Conservation (phyloP, 2,888 invertebrate species). For the Noctua comes region DNA sequence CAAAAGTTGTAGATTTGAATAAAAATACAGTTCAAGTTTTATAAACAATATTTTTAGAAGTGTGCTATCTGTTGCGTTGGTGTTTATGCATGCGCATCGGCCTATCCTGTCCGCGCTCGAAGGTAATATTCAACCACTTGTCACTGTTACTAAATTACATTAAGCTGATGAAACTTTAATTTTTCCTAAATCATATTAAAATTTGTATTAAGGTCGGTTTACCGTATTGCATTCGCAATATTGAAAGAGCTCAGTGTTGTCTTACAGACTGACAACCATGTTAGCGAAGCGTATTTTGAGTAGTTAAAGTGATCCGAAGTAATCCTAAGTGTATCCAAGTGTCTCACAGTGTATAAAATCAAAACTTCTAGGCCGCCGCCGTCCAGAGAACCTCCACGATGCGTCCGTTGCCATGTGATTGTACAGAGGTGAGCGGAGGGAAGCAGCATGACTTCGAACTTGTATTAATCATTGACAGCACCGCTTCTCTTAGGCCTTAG, state of each 20-base stretch:
- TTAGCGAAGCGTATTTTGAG: background rate
- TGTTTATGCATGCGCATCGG: conserved; percentile 21
- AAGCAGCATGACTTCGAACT: conserved; percentile 49
- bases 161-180: background rate
- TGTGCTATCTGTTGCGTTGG: conserved; percentile 8
- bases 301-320: conserved; percentile 12
- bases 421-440: conserved; percentile 65
- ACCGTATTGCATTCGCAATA: conserved; percentile 9
- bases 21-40: conserved; percentile 9
- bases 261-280: background rate
- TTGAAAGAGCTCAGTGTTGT: conserved; percentile 13
- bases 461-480: conserved; percentile 43
- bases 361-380: conserved; percentile 61
- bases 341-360: conserved; percentile 50
- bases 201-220: background rate
- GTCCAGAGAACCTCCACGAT: conserved; percentile 57
- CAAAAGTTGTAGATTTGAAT: conserved; percentile 2
- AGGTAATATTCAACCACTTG: conserved; percentile 9
- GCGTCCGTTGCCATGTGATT: conserved; percentile 60
- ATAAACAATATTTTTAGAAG: conserved; percentile 9
- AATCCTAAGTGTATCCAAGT: conserved; percentile 7
- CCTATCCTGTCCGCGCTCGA: conserved; percentile 4
- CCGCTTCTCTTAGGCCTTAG: conserved; percentile 32
- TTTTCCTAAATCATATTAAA: background rate
- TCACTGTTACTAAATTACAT: background rate